Percentiles rank a stretch among this genome's conserved stretches.
These are phyloP conservation scores for Reticulitermes lucifugus DNA, from an alignment of 2,888 invertebrate species.

Conservation along the genomic window DNA sequence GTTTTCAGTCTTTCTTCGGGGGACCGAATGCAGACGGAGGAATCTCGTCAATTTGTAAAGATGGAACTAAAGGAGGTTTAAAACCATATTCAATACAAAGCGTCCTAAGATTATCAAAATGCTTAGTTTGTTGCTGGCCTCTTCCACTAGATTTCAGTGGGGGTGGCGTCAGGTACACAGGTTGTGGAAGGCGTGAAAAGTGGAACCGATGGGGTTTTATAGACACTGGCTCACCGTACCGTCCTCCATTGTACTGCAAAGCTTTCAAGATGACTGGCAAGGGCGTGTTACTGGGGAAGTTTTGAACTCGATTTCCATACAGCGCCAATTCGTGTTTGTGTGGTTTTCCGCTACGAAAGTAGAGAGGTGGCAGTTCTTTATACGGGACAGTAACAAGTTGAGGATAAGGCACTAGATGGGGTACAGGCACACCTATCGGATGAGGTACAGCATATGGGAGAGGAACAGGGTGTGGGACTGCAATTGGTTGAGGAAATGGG, in stretches of 20 bases:
- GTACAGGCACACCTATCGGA: conserved; percentile 51
- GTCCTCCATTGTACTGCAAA: conserved; percentile 31
- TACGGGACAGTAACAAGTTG: conserved; percentile 51
- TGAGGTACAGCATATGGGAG: conserved; percentile 57
- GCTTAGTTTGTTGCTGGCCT: background rate
- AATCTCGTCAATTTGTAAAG: conserved; percentile 79
- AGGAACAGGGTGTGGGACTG: conserved; percentile 64
- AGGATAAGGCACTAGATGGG: conserved; percentile 58
- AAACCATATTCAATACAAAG: conserved; percentile 83
- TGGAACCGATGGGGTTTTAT: background rate
- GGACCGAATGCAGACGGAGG: conserved; percentile 14
- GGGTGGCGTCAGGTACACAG: conserved; percentile 47
- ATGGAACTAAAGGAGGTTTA: conserved; percentile 84
- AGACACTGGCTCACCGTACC: conserved; percentile 27
- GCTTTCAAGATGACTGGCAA: conserved; percentile 25
- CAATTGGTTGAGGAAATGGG: conserved; percentile 64
- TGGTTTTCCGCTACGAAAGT: conserved; percentile 53
- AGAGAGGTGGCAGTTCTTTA: conserved; percentile 53
- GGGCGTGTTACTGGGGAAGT: background rate
- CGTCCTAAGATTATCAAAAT: conserved; percentile 62
- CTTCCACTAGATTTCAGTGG: conserved; percentile 25
- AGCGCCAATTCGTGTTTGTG: conserved; percentile 33
- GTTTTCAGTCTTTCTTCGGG: background rate
- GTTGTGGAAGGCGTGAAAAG: background rate
- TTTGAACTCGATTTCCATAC: conserved; percentile 43